Conservation (phyloP, 2,113 vertebrate genomes). For the Colius striatus region DNA sequence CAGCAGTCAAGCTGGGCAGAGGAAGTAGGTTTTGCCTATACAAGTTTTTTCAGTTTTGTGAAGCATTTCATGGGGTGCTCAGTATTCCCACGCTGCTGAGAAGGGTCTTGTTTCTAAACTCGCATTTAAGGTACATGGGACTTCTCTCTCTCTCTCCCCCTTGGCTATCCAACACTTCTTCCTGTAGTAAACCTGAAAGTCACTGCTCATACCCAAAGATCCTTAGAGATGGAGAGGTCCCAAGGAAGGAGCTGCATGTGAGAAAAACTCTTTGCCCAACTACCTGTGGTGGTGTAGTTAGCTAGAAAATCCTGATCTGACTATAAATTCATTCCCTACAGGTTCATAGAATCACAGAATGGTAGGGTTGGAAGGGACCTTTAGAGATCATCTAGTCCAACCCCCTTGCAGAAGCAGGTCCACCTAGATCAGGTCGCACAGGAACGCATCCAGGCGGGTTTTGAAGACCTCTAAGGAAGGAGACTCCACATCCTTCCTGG, state of each 20-base stretch:
- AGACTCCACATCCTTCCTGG: too few species aligned
- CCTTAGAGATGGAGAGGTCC: background rate
- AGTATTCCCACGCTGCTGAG: background rate
- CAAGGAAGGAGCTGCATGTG: rapidly evolving
- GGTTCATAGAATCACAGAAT: too few species aligned
- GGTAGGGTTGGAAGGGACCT: too few species aligned
- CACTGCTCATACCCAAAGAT: background rate
- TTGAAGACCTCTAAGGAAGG: too few species aligned
- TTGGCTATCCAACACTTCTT: background rate
- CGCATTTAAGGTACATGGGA: background rate
- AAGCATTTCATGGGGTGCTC: background rate
- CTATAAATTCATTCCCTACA: background rate
- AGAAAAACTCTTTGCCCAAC: background rate
- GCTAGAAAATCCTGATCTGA: background rate
- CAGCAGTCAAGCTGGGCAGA: rapidly evolving
- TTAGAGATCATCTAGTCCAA: too few species aligned
- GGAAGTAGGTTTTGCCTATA: background rate
- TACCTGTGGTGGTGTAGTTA: background rate
- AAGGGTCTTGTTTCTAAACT: background rate
- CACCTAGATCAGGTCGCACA: too few species aligned
- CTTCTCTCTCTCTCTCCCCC: background rate
- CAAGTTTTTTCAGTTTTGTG: background rate
- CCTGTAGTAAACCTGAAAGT: background rate
- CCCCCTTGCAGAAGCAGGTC: too few species aligned
- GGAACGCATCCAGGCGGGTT: too few species aligned